A percentile compares a stretch with the other conserved stretches of the same genome.
These are phyloP conservation scores for Bombyx mori DNA, from an alignment of 1,140 invertebrate genomes.

Conservation along the genomic window DNA sequence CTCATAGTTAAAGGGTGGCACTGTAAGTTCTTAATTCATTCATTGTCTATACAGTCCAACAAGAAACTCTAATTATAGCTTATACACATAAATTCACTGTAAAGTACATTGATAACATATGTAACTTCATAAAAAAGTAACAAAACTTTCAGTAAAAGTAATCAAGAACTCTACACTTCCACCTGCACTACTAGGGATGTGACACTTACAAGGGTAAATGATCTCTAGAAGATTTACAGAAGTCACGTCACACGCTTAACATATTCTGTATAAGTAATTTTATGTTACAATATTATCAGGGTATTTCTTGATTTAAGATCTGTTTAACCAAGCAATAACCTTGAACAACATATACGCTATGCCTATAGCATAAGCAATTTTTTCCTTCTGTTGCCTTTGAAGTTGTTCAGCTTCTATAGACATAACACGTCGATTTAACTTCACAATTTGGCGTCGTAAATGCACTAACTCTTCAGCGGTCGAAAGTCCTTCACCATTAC, in stretches of 20 bases:
- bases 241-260: slow-evolving; percentile 26
- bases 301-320: slow-evolving; percentile 64
- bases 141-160: slow-evolving; percentile 35
- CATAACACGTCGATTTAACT: slow-evolving; percentile 87
- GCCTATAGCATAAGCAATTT: slow-evolving; percentile 84
- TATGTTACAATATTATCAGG: background rate
- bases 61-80: no score
- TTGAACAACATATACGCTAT: slow-evolving; percentile 88
- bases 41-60: no score
- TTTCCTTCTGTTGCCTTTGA: slow-evolving; percentile 85
- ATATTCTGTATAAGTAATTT: no score
- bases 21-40: no score
- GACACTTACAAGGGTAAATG: slow-evolving; percentile 23
- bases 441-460: slow-evolving; percentile 85
- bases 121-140: slow-evolving; percentile 42
- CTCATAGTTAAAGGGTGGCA: no score
- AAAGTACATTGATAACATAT: slow-evolving; percentile 19
- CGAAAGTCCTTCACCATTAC: slow-evolving; percentile 76
- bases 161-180: slow-evolving; percentile 29
- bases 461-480: slow-evolving; percentile 85
- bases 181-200: slow-evolving; percentile 24
- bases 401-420: slow-evolving; percentile 86
- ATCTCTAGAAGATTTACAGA: slow-evolving; percentile 37
- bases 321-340: slow-evolving; percentile 87
- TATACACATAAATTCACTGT: no score